Evolutionary conservation across 2,113 vertebrate genomes (phyloP), one percentile per base, ranked within the genome.

Genomic region (Ammodytes marinus): DNA sequence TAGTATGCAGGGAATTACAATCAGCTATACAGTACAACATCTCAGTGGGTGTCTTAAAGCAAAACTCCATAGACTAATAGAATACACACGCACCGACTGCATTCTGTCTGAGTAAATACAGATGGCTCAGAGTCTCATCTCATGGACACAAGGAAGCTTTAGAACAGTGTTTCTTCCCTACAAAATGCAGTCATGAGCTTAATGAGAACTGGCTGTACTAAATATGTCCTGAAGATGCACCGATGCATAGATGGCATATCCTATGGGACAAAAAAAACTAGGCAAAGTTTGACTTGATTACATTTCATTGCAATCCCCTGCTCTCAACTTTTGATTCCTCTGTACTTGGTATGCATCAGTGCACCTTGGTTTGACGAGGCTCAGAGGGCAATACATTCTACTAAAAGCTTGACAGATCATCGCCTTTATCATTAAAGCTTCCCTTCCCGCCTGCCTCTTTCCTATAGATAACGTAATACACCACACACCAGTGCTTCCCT

Each of bases 381-480:
- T 88, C 83, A 0, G 78, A 83, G 86, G 88, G 77, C 87, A 77
- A 86, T 90, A 90, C 80, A 91, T 88, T 87, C 74, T 61, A 53
- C 89, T 84, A 88, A 92, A 91, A 88, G 80, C 88, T 72, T 82
- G 84, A 92, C 86, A 84, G 80, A 89, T 91, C 77, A 74, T 86
- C 80, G 47, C 40, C 75, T 74, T 59, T 7, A 19, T 90, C 88
- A 80, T 92, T 90, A 90, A 86, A 80, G 77, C 76, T 84, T 84
- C 71, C 85, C 74, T 79, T 64, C 69, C 39, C n/a, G 40, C 78
- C 59, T 46, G 74, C 69, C 69, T 79, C 81, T 46, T 74, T 80
- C 69, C 79, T 80, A 80, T 77, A 84, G 86, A 74, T 82, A 87
- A 81, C 47, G 27, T 80, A 75, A 74, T 61, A 67, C 83, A 57